These are phyloP conservation scores for Zosterops borbonicus DNA, from an alignment of 2,113 vertebrate species.

Conservation along the genomic window DNA sequence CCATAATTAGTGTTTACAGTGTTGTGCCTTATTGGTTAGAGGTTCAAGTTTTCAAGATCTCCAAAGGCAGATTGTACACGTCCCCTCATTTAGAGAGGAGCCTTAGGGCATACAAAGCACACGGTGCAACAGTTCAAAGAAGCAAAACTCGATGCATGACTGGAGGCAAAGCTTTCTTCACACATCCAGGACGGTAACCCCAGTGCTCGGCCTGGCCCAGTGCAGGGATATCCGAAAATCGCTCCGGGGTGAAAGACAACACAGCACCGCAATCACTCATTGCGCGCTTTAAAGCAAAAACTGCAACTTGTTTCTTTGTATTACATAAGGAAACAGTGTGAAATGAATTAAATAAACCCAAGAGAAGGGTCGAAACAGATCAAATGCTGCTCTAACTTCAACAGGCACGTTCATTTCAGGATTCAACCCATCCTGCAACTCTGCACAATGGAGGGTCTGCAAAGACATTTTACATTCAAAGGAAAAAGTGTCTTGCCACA, in stretches of 20 bases:
- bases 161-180: neutral
- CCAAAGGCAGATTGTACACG: neutral
- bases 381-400: neutral
- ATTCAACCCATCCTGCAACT: neutral
- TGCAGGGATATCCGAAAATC: neutral
- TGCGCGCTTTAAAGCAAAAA: neutral
- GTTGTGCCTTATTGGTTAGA: neutral
- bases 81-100: neutral
- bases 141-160: neutral
- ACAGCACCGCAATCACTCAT: neutral
- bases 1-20: neutral
- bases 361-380: neutral
- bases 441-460: neutral
- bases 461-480: neutral
- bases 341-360: neutral
- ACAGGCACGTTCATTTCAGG: neutral
- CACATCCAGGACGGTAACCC: neutral
- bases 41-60: neutral
- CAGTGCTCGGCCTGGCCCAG: neutral
- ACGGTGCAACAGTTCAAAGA: neutral
- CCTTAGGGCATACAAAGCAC: neutral
- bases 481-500: fast-evolving
- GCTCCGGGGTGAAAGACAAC: neutral
- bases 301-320: neutral
- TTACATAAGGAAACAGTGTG: neutral